Base-by-base conservation (phyloP, 2,797 vertebrate genomes). In the Micromesistius poutassou region DNA sequence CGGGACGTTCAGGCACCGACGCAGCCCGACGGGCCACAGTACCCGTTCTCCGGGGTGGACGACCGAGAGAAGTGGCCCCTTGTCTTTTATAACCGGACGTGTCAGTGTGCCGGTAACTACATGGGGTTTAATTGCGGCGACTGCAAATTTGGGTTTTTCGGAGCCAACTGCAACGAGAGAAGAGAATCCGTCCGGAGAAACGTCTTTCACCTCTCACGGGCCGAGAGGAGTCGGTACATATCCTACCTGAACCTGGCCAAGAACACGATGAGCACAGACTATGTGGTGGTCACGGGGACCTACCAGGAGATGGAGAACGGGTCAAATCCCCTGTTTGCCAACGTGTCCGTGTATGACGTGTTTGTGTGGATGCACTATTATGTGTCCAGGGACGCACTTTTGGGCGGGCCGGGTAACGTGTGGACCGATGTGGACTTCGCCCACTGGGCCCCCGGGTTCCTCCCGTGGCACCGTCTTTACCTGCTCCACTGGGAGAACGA, bases 291-390 rank as follows among this genome's bases (percentile, higher is more conserved):
- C 38, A 95, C 88, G 0, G 96, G 95, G 7, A 98, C 96, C 0
- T 96, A 94, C 14, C 30, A 31, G 12, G 94, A 98, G 89, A 98
- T 98, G 96, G 93, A 86, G 62, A 97, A 97, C 0, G 96, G 96
- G 2, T 93, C 95, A 13, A 89, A 38, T 0, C 96, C 96, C 0
- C 89, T 96, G 92, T 99, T 99, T 84, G 92, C 80, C 0, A 90
- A 96, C 13, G 95, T 95, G 75, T 96, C 84, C 0, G 79, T 95
- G 66, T 99, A 96, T 0, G 96, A 99, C n/a, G 88, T 98, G 28
- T 98, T 97, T 62, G 97, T 99, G 74, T 99, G 97, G 97, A 94
- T 96, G 85, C 97, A 99, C 83, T 98, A 98, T 66, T 99, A 98
- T 0, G 96, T 96, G 31, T 97, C 97, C 70, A 90, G 96, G 40